A percentile compares a stretch with the other conserved stretches of the same genome.
Conservation (phyloP, 2,113 vertebrate species). For the Salvelinus namaycush region DNA sequence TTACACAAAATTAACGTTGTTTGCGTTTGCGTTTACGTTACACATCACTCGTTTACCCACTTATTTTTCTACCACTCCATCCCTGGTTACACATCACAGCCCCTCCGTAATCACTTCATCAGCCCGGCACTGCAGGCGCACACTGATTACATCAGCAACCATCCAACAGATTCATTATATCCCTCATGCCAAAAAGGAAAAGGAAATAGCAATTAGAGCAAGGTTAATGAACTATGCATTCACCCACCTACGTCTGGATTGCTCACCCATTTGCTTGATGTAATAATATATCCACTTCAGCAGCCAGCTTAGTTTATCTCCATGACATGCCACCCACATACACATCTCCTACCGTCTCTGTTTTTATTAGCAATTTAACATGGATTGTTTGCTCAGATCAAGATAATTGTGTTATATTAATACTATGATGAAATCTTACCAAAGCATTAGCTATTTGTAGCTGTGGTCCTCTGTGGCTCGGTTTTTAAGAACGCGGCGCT, state of each 20-base stretch:
- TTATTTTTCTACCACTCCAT: too few species aligned
- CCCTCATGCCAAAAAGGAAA: conserved; percentile 28
- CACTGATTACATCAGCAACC: conserved; percentile 45
- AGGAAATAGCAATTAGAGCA: conserved; percentile 57
- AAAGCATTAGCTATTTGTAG: background rate
- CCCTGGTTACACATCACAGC: conserved; percentile 5
- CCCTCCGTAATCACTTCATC: conserved; percentile 24
- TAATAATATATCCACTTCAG: conserved; percentile 47
- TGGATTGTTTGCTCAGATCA: conserved; percentile 33
- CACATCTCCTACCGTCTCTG: conserved; percentile 34
- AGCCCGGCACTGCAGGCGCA: conserved; percentile 15
- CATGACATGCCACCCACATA: conserved; percentile 46
- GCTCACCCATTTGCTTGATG: conserved; percentile 44
- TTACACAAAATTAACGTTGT: too few species aligned
- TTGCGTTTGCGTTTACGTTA: too few species aligned
- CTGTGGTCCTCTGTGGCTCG: too few species aligned
- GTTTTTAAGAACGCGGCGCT: too few species aligned
- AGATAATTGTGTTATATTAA: conserved; percentile 13
- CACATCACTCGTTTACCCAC: too few species aligned
- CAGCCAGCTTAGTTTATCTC: conserved; percentile 5
- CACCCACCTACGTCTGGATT: conserved; percentile 54
- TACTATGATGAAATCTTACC: conserved; percentile 17
- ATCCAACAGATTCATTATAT: conserved; percentile 25
- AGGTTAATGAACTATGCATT: conserved; percentile 64
- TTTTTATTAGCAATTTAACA: conserved; percentile 22